These are phyloP conservation scores for Gulo gulo DNA, from an alignment of 2,113 vertebrate species.

Conservation along the genomic window DNA sequence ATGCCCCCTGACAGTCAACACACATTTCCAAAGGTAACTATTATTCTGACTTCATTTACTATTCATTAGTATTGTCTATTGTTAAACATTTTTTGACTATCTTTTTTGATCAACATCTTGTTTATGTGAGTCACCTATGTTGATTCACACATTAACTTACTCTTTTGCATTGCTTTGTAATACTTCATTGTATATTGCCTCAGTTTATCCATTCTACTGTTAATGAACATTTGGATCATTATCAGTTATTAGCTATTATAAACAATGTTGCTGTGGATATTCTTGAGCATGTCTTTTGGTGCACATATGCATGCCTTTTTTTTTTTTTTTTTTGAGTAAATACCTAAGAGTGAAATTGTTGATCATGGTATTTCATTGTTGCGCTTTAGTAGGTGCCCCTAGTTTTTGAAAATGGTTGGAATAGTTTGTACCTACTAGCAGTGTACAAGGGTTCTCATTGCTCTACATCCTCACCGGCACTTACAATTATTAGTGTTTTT, in stretches of 20 bases:
- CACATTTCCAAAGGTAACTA: neutral
- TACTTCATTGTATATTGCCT: neutral
- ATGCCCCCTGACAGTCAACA: neutral
- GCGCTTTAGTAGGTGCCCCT: neutral
- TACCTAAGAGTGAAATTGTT: neutral
- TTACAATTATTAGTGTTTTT: constrained; percentile 5
- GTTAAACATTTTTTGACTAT: neutral
- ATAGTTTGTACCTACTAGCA: neutral
- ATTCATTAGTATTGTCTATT: neutral
- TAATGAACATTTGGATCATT: neutral
- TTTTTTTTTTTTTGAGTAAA: neutral
- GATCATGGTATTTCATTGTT: neutral
- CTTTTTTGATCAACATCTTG: neutral
- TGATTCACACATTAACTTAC: neutral
- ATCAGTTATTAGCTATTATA: neutral
- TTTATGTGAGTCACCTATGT: neutral
- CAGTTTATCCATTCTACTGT: neutral
- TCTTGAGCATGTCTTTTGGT: neutral
- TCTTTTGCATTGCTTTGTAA: neutral
- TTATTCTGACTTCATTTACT: neutral
- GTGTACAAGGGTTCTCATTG: neutral
- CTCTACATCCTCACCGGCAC: neutral
- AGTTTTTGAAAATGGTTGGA: neutral
- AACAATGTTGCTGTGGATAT: neutral
- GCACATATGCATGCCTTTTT: neutral